phyloP scores from a whole-genome alignment of 2,797 vertebrate species.

The Thaleichthys pacificus region DNA sequence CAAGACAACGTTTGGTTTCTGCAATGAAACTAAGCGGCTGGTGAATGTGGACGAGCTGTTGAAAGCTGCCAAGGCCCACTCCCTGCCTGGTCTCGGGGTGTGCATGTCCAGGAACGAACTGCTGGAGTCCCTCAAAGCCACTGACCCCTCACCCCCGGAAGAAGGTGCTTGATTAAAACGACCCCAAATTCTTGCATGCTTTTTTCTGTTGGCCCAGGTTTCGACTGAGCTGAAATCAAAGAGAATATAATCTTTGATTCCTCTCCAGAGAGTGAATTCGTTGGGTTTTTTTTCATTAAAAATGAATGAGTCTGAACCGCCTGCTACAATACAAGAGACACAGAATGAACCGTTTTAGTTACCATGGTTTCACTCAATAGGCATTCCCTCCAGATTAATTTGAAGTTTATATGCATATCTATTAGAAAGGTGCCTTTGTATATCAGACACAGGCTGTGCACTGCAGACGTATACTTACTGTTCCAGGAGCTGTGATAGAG shows the following conservation, averaged over 20 bases:
- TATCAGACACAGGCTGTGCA: not conserved
- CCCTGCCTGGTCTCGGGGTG: slow-evolving; percentile 79
- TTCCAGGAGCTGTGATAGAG: slow-evolving; percentile 69
- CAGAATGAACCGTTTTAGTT: not conserved
- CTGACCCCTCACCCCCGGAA: slow-evolving; percentile 11
- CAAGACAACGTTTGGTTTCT: slow-evolving; percentile 79
- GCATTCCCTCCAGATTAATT: not conserved
- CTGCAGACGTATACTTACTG: slow-evolving; percentile 3
- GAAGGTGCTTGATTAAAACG: slow-evolving; percentile 38
- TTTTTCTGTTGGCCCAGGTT: not conserved
- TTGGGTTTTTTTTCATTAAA: not conserved
- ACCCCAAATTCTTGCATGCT: not conserved
- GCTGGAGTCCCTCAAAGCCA: slow-evolving; percentile 65
- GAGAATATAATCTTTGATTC: not conserved
- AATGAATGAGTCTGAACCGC: not conserved
- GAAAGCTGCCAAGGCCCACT: slow-evolving; percentile 76
- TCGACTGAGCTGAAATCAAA: too few species aligned
- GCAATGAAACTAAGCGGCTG: slow-evolving; percentile 77
- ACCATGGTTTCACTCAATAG: not conserved
- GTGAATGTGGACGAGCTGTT: slow-evolving; percentile 76
- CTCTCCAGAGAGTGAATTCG: not conserved
- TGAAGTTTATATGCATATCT: not conserved
- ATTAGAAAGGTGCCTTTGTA: too few species aligned
- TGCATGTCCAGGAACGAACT: slow-evolving; percentile 80
- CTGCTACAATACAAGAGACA: not conserved